A percentile compares a stretch with the other conserved stretches of the same genome.
Conservation (phyloP, 2,888 invertebrate species). For the Emmelina monodactyla region DNA sequence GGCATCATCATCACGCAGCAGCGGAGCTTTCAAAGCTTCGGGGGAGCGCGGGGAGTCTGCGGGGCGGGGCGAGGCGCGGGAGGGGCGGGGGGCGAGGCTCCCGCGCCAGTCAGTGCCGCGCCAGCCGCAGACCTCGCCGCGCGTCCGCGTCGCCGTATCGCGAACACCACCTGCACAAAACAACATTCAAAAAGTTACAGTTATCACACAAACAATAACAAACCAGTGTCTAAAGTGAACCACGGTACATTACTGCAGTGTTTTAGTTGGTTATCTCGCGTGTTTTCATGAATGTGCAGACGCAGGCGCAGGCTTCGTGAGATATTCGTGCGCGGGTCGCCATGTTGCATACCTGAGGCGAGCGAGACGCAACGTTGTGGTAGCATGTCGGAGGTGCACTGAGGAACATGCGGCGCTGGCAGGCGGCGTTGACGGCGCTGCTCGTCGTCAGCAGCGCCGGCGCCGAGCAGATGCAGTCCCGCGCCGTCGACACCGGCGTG, state of each 20-base stretch:
- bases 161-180: no score
- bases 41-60: conserved; percentile 34
- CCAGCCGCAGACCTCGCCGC: conserved; percentile 39
- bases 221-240: not conserved
- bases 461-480: conserved; percentile 81
- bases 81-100: conserved; percentile 37
- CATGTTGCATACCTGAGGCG: conserved; percentile 67
- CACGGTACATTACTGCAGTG: not conserved
- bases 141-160: conserved; percentile 36
- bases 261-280: conserved; percentile 25
- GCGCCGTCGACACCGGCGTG: conserved; percentile 86
- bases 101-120: conserved; percentile 59
- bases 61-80: conserved; percentile 30
- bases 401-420: conserved; percentile 58
- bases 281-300: conserved; percentile 62
- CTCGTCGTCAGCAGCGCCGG: conserved; percentile 40
- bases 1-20: conserved; percentile 56
- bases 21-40: conserved; percentile 55
- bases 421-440: conserved; percentile 54
- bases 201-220: not conserved
- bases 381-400: conserved; percentile 53
- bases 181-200: not conserved
- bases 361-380: conserved; percentile 42
- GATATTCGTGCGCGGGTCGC: conserved; percentile 60
- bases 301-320: conserved; percentile 62